phyloP scores from a whole-genome alignment of 2,113 vertebrate species.

The Chamaea fasciata region DNA sequence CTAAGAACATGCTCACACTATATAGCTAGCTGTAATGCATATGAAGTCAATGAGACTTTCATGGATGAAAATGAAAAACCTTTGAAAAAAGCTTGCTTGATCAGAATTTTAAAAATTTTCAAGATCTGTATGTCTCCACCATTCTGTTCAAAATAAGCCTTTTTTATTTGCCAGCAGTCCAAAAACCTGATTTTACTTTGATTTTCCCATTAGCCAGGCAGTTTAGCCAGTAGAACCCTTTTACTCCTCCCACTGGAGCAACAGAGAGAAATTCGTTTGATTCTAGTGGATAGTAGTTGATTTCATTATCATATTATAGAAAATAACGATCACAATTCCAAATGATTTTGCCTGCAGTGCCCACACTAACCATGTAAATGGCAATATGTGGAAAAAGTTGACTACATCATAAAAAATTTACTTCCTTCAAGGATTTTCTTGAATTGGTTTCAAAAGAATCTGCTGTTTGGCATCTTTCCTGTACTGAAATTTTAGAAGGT shows the following conservation, averaged over 20 bases:
- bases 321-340: slow-evolving; percentile 32
- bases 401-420: slow-evolving; percentile 16
- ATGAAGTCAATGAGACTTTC: not conserved
- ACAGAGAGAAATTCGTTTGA: slow-evolving; percentile 1
- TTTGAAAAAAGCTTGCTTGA: not conserved
- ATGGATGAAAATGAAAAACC: not conserved
- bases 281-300: slow-evolving; percentile 17
- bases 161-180: not conserved
- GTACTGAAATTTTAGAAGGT: slow-evolving; percentile 8
- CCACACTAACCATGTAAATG: not conserved
- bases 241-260: not conserved
- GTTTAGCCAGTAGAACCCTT: not conserved
- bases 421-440: slow-evolving; percentile 43
- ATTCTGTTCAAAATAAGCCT: not conserved
- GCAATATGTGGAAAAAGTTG: not conserved
- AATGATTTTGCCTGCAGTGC: slow-evolving; percentile 34
- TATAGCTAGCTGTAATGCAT: not conserved
- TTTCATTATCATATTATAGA: slow-evolving; percentile 52
- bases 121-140: not conserved
- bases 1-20: not conserved
- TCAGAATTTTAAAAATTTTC: not conserved
- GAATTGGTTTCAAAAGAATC: slow-evolving; percentile 34
- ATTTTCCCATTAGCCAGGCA: not conserved
- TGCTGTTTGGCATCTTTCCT: slow-evolving; percentile 34
- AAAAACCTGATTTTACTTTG: not conserved